Base-by-base conservation (phyloP, 1,140 invertebrate species). In the Cyclina sinensis region DNA sequence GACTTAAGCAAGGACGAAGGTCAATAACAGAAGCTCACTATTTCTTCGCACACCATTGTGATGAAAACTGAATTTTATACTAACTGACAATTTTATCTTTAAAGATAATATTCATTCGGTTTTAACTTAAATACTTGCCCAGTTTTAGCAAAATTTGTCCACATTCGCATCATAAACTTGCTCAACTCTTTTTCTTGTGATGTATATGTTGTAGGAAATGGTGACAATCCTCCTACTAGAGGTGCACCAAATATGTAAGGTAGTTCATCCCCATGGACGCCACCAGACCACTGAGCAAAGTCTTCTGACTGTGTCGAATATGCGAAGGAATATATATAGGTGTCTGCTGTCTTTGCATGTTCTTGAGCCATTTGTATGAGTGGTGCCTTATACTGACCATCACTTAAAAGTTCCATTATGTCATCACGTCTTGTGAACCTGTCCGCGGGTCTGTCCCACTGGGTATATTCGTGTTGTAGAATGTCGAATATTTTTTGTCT, bases 401-500 rank as follows among this genome's bases (percentile, higher is more conserved):
- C 99, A 54, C 98, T 98, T 0, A 99, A 96, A 1, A 99, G 98
- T 94, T 99, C 98, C 59, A 99, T 96, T 0, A 99, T 95, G 84
- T 98, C 98, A 95, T 99, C 98, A 57, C 99, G 97, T 0, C 99
- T 98, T 95, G 98, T 98, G 90, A 98, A 97, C 24, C 91, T 86
- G 70, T 93, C 91, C 32, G 90, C 74, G 1, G 91, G 70, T 37
- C 90, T 86, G 35, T 94, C 92, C 92, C 92, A 95, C 54, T 94
- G 93, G 0, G 92, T 92, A 95, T 99, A 99, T 94, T 99, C 98
- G 95, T 99, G 99, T 90, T 99, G 97, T 32, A 99, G 97, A 54
- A 99, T 99, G 93, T 99, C 98, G 96, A 99, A 99, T 94, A 99
- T 99, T 95, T 99, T 99, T 92, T 98, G 98, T 89, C 99, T 96